Conservation (phyloP, 2,888 invertebrate genomes). For the Troglohyphantes excavatus region DNA sequence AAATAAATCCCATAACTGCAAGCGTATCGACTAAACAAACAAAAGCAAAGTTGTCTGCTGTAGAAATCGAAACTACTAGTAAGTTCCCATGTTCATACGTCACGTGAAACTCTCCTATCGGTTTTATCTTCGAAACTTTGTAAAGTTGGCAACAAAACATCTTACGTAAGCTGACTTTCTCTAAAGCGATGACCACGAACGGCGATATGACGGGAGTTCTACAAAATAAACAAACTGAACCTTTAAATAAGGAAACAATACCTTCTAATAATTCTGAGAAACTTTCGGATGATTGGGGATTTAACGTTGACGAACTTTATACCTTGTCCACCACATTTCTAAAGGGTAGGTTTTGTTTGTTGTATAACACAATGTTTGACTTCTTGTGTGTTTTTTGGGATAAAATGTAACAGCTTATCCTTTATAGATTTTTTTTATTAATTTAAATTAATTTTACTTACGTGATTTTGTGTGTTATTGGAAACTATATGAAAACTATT, state of each 20-base stretch:
- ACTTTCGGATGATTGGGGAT: slow-evolving; percentile 83
- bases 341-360: slow-evolving; percentile 88
- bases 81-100: too few relatives aligned
- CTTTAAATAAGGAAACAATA: not conserved
- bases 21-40: too few relatives aligned
- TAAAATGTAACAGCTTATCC: too few relatives aligned
- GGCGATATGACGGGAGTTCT: not conserved
- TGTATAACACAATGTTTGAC: slow-evolving; percentile 24
- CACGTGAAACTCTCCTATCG: too few relatives aligned
- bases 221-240: slow-evolving; percentile 30
- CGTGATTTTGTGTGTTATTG: too few relatives aligned
- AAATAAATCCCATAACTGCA: too few relatives aligned
- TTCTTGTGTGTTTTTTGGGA: too few relatives aligned
- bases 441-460: too few relatives aligned
- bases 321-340: slow-evolving; percentile 94
- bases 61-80: too few relatives aligned
- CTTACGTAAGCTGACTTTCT: not conserved
- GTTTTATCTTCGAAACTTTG: not conserved
- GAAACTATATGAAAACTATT: too few relatives aligned
- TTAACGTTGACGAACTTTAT: slow-evolving; percentile 89
- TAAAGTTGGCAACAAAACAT: slow-evolving; percentile 63
- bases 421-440: too few relatives aligned
- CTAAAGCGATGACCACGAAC: slow-evolving; percentile 65
- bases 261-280: slow-evolving; percentile 73
- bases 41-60: too few relatives aligned